These are phyloP conservation scores for Synergus umbraculus DNA, from an alignment of 2,888 invertebrate species.

Conservation along the genomic window DNA sequence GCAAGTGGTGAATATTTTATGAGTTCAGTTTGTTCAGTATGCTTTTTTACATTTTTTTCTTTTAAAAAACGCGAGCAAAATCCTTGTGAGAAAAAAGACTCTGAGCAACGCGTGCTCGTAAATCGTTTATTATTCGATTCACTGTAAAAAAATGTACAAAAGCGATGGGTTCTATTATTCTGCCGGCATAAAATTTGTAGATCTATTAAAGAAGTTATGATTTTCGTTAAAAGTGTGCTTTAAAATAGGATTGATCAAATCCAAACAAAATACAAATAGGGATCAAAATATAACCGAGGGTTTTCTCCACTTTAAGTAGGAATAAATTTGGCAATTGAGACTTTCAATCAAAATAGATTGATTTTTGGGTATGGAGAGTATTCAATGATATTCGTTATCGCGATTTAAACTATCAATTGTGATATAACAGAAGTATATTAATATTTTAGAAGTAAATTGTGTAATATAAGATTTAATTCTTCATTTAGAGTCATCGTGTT, in stretches of 20 bases:
- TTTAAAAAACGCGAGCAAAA: not conserved
- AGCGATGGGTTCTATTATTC: not conserved
- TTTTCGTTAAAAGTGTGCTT: not conserved
- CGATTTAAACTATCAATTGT: no score
- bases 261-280: not conserved
- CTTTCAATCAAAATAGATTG: not conserved
- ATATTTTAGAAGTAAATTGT: slow-evolving; percentile 8
- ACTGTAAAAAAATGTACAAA: not conserved
- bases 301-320: not conserved
- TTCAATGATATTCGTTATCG: no score
- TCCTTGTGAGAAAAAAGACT: not conserved
- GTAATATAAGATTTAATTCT: slow-evolving; percentile 4
- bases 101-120: not conserved
- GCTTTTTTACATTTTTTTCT: not conserved
- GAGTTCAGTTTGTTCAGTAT: not conserved
- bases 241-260: not conserved
- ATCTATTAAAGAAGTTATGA: not conserved
- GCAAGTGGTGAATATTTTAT: not conserved
- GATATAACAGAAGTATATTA: not conserved
- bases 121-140: not conserved
- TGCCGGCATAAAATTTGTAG: not conserved
- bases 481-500: slow-evolving; percentile 77
- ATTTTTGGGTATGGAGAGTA: not conserved
- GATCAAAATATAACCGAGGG: not conserved
- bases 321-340: not conserved